phyloP scores from a whole-genome alignment of 2,113 vertebrate genomes.

The Thalassarche chlororhynchos region DNA sequence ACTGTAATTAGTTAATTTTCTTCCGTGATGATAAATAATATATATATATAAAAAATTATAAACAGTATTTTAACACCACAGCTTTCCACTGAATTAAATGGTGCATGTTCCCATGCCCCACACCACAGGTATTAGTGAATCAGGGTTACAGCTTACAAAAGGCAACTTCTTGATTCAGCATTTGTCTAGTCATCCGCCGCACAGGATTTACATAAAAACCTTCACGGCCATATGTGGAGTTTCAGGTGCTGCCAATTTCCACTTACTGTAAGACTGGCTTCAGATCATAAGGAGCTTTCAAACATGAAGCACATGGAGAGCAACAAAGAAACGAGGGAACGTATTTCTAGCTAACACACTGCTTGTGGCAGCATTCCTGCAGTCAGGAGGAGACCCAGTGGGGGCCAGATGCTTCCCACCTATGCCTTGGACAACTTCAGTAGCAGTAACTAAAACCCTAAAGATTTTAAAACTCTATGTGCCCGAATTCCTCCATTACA shows the following conservation, averaged over 20 bases:
- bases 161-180: not conserved
- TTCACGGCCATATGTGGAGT: not conserved
- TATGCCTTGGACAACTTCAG: not conserved
- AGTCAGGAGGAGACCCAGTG: not conserved
- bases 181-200: not conserved
- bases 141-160: not conserved
- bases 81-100: slow-evolving; percentile 13
- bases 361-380: not conserved
- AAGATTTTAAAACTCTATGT: slow-evolving; percentile 9
- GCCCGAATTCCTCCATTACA: not conserved
- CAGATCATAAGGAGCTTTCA: not conserved
- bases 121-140: not conserved
- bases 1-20: slow-evolving; percentile 92
- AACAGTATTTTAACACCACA: slow-evolving; percentile 63
- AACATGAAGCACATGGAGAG: not conserved
- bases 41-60: slow-evolving; percentile 48
- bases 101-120: not conserved
- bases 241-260: not conserved
- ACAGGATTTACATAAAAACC: not conserved
- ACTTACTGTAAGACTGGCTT: not conserved
- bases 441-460: not conserved
- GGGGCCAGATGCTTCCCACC: not conserved
- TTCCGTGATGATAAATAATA: slow-evolving; percentile 40
- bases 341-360: not conserved
- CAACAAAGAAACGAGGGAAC: not conserved